These are phyloP conservation scores for Chrysina gloriosa DNA, from an alignment of 2,888 invertebrate genomes.

Conservation along the genomic window DNA sequence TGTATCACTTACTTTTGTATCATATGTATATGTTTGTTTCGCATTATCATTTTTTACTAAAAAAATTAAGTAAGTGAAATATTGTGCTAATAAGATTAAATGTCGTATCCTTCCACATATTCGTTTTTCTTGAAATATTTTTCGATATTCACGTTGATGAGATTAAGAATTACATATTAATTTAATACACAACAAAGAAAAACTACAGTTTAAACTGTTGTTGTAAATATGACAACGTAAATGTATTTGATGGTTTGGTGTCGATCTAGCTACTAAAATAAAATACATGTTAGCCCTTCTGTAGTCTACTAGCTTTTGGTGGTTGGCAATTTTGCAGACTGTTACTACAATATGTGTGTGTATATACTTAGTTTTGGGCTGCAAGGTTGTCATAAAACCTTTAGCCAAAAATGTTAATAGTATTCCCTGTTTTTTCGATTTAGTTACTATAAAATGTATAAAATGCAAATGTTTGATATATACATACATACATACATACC, in stretches of 20 bases:
- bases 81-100: constrained; percentile 38
- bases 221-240: constrained; percentile 44
- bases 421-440: constrained; percentile 51
- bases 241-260: constrained; percentile 51
- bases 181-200: neutral
- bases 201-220: constrained; percentile 33
- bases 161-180: constrained; percentile 4
- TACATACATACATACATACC: constrained; percentile 21
- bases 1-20: constrained; percentile 35
- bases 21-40: constrained; percentile 36
- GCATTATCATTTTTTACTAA: constrained; percentile 24
- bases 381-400: constrained; percentile 45
- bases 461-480: constrained; percentile 37
- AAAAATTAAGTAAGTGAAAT: constrained; percentile 35
- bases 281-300: constrained; percentile 52
- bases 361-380: constrained; percentile 30
- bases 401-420: constrained; percentile 54
- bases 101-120: constrained; percentile 33
- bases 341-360: constrained; percentile 8
- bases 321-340: constrained; percentile 44
- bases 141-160: constrained; percentile 8
- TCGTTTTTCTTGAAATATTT: constrained; percentile 16
- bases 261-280: constrained; percentile 48
- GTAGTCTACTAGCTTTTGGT: constrained; percentile 49
- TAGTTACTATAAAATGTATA: constrained; percentile 46